Evolutionary conservation across 1,140 invertebrate species (phyloP), one percentile per base, ranked within the genome.

Genomic region (Parapsyche elsis): DNA sequence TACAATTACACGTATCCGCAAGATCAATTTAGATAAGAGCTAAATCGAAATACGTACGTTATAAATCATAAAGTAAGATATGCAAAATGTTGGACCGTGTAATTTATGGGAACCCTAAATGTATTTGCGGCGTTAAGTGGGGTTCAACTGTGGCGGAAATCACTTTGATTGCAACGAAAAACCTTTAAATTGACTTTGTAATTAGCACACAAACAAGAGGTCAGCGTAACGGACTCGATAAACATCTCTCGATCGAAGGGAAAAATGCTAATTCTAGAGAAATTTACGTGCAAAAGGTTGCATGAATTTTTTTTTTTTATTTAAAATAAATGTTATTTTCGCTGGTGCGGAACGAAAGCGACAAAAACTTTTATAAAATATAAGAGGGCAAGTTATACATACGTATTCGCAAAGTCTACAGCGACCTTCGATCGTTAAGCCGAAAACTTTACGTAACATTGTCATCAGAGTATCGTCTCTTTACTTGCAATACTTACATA

Each of bases 101-200:
- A 53, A 14, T 53, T 53, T 14, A 14, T 53, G 10, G 49, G 16
- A 53, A 53, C 49, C 49, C 49, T 53, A 53, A 53, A 53, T 38
- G 30, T 38, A 53, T 53, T 53, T 53, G 12, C 59, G 21, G 21
- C 9, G 19, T 10, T 21, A 53, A 53, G 49, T 14, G 49, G 16
- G 49, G 49, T 53, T 61, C n/a, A 21, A 21, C 19, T 23, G 59
- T 23, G 19, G 9, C 59, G 59, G 59, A 61, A 61, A 61, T 61
- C 9, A 61, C 19, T 61, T 61, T 61, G n/a, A 61, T 61, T 61
- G 59, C 59, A 61, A 53, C 49, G 59, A 21, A 61, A 61, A 61
- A 16, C 21, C 59, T 14, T 53, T 53, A 23, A 61, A 61, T 61
- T 23, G 59, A 23, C n/a, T 19, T 23, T 61, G 19, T 61, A 61